Conservation (phyloP, 2,797 vertebrate genomes). For the Cyprinella venusta region DNA sequence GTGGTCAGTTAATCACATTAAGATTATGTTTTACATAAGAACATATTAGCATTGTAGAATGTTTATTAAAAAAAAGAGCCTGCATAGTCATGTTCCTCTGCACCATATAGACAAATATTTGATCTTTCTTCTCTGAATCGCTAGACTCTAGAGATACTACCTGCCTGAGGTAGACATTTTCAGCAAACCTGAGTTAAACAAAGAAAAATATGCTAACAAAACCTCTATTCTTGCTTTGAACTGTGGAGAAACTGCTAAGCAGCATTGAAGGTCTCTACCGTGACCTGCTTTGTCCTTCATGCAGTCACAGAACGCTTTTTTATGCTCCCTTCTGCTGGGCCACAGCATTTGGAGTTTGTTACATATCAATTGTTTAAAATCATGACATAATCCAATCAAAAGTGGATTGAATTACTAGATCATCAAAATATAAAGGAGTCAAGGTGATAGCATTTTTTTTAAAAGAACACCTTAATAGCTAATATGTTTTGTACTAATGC, state of each 20-base stretch:
- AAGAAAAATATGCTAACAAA: constrained; percentile 16
- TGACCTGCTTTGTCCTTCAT: constrained; percentile 12
- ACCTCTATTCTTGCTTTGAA: background rate
- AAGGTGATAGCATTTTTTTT: constrained; percentile 15
- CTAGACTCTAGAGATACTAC: constrained; percentile 8
- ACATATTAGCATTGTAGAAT: background rate
- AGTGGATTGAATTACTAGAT: background rate
- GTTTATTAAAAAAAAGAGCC: background rate
- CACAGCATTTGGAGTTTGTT: background rate
- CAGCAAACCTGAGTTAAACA: background rate
- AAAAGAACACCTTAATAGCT: constrained; percentile 15
- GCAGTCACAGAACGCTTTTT: background rate
- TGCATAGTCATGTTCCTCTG: background rate
- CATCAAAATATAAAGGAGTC: constrained; percentile 25
- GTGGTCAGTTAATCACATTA: constrained; percentile 40
- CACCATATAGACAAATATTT: background rate
- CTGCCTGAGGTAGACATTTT: constrained; percentile 27
- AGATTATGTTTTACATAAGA: constrained; percentile 12
- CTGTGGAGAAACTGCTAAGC: background rate
- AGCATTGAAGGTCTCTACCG: background rate
- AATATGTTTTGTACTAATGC: background rate
- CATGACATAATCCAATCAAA: background rate
- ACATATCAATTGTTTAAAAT: constrained; percentile 10
- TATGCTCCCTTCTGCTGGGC: background rate
- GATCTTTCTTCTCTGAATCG: background rate